These are phyloP conservation scores for Struthidea cinerea DNA, from an alignment of 2,113 vertebrate species.

Conservation along the genomic window DNA sequence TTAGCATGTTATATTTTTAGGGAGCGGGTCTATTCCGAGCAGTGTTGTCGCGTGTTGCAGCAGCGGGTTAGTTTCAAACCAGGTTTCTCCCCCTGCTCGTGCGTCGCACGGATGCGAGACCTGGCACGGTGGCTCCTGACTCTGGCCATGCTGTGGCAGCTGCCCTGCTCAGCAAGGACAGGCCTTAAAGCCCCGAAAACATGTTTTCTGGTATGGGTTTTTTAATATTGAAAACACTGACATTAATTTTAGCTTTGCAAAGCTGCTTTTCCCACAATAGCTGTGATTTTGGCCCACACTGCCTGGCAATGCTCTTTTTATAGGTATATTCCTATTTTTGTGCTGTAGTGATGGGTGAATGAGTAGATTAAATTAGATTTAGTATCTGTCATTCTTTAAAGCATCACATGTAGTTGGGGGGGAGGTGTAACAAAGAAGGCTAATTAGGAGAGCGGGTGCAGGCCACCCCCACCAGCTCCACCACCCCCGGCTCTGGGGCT, in stretches of 20 bases:
- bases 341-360: slow-evolving; percentile 35
- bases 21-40: slow-evolving; percentile 23
- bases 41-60: neutral
- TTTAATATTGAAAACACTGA: neutral
- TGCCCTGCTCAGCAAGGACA: neutral
- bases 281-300: slow-evolving; percentile 42
- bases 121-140: neutral
- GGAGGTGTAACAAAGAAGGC: neutral
- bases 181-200: neutral
- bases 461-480: neutral
- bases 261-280: slow-evolving; percentile 39
- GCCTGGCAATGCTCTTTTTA: slow-evolving; percentile 55
- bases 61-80: neutral
- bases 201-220: neutral
- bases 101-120: accelerated
- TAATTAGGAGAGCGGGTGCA: neutral
- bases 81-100: neutral
- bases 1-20: slow-evolving; percentile 35
- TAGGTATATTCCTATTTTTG: slow-evolving; percentile 58
- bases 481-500: neutral
- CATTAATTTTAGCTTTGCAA: slow-evolving; percentile 37
- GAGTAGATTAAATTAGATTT: slow-evolving; percentile 53
- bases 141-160: neutral
- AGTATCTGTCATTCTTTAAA: slow-evolving; percentile 29
- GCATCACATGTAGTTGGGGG: neutral